Conservation (phyloP, 2,113 vertebrate species). For the Pygoscelis antarcticus region DNA sequence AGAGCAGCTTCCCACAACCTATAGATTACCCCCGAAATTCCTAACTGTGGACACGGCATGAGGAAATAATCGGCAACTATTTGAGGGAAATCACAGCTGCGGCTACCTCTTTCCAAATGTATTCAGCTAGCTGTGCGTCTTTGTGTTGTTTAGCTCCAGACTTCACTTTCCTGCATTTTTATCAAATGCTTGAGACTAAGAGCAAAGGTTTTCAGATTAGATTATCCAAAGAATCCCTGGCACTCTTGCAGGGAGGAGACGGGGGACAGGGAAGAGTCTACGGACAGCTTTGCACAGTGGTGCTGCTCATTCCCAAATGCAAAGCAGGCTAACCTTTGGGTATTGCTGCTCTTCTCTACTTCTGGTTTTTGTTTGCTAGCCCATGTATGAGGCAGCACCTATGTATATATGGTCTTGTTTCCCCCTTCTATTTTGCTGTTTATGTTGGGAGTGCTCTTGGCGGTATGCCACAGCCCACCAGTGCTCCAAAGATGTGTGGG, state of each 20-base stretch:
- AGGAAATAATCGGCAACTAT: not conserved
- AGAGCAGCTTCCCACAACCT: not conserved
- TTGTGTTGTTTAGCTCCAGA: not conserved
- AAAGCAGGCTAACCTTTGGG: not conserved
- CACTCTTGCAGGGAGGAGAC: not conserved
- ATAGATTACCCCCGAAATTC: not conserved
- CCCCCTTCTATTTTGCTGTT: not conserved
- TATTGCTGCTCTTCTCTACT: not conserved
- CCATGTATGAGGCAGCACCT: not conserved
- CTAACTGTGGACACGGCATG: accelerated
- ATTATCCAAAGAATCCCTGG: not conserved
- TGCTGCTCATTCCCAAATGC: not conserved
- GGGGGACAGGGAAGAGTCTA: not conserved
- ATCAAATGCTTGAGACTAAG: not conserved
- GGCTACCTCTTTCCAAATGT: not conserved
- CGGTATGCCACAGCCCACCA: not conserved
- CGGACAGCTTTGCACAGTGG: not conserved
- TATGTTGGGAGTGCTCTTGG: not conserved
- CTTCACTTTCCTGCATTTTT: not conserved
- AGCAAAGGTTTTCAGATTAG: not conserved
- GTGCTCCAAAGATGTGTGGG: not conserved
- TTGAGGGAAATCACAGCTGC: not conserved
- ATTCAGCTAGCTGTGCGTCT: not conserved
- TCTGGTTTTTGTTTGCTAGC: not conserved
- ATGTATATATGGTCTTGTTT: not conserved